Conservation (phyloP, 2,888 invertebrate species). For the Chydorus sphaericus region DNA sequence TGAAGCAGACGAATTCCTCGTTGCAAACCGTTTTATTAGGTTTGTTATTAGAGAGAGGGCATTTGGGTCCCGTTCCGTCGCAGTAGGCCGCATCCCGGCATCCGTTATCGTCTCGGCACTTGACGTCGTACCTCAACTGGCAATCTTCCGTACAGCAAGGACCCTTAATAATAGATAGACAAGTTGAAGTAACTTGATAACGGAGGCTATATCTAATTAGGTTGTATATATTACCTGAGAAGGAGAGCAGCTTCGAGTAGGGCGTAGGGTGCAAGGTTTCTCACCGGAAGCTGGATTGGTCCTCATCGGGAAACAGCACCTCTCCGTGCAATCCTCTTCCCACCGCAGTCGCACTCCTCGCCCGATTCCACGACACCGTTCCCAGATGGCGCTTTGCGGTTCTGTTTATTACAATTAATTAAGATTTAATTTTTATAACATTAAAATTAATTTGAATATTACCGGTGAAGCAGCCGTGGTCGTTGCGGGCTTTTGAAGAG, state of each 20-base stretch:
- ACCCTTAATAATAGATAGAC: constrained; percentile 42
- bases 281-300: constrained; percentile 59
- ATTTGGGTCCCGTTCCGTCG: constrained; percentile 72
- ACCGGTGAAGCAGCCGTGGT: constrained; percentile 87
- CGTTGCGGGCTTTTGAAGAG: constrained; percentile 75
- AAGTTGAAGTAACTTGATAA: neutral
- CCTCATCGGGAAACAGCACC: constrained; percentile 83
- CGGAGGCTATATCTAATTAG: too few species aligned
- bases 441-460: too few species aligned
- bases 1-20: constrained; percentile 90
- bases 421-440: too few species aligned
- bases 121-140: constrained; percentile 65
- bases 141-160: constrained; percentile 88
- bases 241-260: constrained; percentile 61
- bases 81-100: constrained; percentile 86
- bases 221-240: constrained; percentile 44
- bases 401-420: constrained; percentile 36
- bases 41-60: constrained; percentile 83
- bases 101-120: constrained; percentile 84
- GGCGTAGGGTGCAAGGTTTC: constrained; percentile 73
- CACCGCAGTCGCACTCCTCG: constrained; percentile 99
- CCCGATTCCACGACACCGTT: constrained; percentile 94
- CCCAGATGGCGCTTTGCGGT: constrained; percentile 86
- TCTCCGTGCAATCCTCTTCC: constrained; percentile 88
- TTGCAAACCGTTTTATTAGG: constrained; percentile 91